A percentile compares a stretch with the other conserved stretches of the same genome.
phyloP scores from a whole-genome alignment of 2,113 vertebrate species.

The Anser cygnoides region DNA sequence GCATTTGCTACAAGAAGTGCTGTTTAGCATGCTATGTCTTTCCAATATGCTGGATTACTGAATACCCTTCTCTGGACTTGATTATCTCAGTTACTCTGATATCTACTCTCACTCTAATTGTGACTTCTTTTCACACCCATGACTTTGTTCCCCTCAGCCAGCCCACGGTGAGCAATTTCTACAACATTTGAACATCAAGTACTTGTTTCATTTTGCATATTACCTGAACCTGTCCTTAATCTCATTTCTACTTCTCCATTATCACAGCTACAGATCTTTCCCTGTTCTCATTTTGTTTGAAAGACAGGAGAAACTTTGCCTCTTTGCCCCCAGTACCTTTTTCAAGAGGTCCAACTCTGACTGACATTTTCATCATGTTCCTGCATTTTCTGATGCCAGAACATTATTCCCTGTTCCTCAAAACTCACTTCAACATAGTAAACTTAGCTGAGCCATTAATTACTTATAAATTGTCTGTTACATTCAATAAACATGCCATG shows the following conservation, averaged over 20 bases:
- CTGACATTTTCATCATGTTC: accelerated
- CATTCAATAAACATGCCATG: conserved; percentile 49
- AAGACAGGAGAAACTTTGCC: background rate
- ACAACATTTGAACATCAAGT: background rate
- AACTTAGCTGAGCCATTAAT: conserved; percentile 37
- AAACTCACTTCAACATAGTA: background rate
- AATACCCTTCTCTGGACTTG: background rate
- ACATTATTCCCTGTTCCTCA: background rate
- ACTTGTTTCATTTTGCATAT: background rate
- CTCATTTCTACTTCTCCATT: background rate
- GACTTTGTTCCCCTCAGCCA: background rate
- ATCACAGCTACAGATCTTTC: background rate
- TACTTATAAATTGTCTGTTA: conserved; percentile 50
- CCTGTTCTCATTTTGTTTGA: background rate
- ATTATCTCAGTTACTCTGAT: background rate
- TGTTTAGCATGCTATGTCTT: background rate
- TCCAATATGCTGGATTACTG: background rate
- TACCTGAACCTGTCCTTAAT: background rate
- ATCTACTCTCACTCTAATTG: background rate
- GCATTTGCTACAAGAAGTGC: background rate
- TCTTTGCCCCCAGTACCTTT: background rate
- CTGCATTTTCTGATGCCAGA: background rate
- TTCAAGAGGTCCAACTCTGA: background rate
- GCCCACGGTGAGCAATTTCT: background rate
- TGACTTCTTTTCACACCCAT: background rate